Percentiles rank a stretch among this genome's conserved stretches.
phyloP scores from a whole-genome alignment of 92 coral and sea anemone species.

The Zoanthus gigantus region DNA sequence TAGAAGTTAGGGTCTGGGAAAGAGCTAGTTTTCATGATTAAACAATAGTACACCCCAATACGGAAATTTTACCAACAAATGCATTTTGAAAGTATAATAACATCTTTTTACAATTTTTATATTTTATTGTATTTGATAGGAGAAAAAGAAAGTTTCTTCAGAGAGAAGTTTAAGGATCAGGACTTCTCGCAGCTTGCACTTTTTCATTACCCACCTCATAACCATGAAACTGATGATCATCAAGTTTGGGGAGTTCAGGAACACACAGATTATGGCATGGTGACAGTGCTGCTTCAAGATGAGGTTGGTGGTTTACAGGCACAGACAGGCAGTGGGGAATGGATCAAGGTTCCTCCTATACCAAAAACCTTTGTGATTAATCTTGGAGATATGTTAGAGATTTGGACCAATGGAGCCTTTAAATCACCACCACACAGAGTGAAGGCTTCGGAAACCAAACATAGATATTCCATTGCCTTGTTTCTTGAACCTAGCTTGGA shows the following conservation, averaged over 20 bases:
- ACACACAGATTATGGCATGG: slow-evolving; percentile 85
- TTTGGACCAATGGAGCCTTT: slow-evolving; percentile 83
- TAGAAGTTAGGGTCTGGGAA: too few species aligned
- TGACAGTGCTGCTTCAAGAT: slow-evolving; percentile 83
- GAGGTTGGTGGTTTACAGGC: slow-evolving; percentile 82
- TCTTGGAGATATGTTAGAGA: slow-evolving; percentile 84
- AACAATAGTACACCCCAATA: too few species aligned
- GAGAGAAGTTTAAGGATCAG: slow-evolving; percentile 55
- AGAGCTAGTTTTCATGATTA: too few species aligned
- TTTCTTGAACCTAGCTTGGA: slow-evolving; percentile 83
- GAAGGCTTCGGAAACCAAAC: slow-evolving; percentile 53
- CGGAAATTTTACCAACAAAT: too few species aligned
- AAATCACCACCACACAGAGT: slow-evolving; percentile 75
- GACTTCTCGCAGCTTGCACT: slow-evolving; percentile 70
- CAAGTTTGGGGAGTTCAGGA: slow-evolving; percentile 72
- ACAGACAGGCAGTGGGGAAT: slow-evolving; percentile 61
- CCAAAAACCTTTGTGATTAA: slow-evolving; percentile 78
- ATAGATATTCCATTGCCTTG: slow-evolving; percentile 79
- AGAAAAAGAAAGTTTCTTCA: slow-evolving; percentile 64
- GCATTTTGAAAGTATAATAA: too few species aligned
- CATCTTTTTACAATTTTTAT: background rate
- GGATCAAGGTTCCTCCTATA: slow-evolving; percentile 82
- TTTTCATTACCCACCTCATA: slow-evolving; percentile 81
- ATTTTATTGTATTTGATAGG: slow-evolving; percentile 48
- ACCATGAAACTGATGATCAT: background rate